Evolutionary conservation across 2,113 vertebrate genomes (phyloP).

Genomic region (Planiliza haematocheilus): DNA sequence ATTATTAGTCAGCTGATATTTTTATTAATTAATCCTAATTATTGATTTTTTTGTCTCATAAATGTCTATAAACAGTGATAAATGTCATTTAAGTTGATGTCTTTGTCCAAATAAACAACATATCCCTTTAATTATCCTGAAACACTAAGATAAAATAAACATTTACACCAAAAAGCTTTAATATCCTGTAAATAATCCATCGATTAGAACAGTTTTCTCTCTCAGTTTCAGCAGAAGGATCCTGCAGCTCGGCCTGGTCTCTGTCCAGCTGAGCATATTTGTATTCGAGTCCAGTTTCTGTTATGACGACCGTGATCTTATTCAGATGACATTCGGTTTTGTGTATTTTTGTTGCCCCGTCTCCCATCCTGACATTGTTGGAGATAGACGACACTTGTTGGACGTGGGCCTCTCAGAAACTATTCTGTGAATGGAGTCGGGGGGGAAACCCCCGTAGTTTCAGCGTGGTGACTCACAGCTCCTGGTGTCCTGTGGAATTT

Average conservation of each 20-base stretch:
- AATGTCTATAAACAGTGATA: too few relatives aligned
- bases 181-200: too few relatives aligned
- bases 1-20: too few relatives aligned
- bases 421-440: slow-evolving; percentile 72
- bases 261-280: not conserved
- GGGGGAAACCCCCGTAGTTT: slow-evolving; percentile 77
- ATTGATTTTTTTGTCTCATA: too few relatives aligned
- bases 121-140: too few relatives aligned
- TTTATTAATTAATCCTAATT: too few relatives aligned
- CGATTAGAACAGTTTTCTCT: too few relatives aligned
- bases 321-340: not conserved
- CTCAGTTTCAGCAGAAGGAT: too few relatives aligned
- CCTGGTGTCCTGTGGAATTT: slow-evolving; percentile 79
- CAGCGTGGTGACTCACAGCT: slow-evolving; percentile 76
- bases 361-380: slow-evolving; percentile 46
- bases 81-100: too few relatives aligned
- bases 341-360: slow-evolving; percentile 7
- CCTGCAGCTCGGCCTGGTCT: not conserved
- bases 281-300: slow-evolving; percentile 9
- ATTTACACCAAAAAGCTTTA: too few relatives aligned
- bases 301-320: not conserved
- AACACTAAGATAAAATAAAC: too few relatives aligned
- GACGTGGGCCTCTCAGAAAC: slow-evolving; percentile 55
- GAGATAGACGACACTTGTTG: slow-evolving; percentile 42
- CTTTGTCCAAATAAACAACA: too few relatives aligned